A percentile compares a stretch with the other conserved stretches of the same genome.
These are phyloP conservation scores for Rhyacophila evoluta DNA, from an alignment of 2,888 invertebrate genomes.

Conservation along the genomic window DNA sequence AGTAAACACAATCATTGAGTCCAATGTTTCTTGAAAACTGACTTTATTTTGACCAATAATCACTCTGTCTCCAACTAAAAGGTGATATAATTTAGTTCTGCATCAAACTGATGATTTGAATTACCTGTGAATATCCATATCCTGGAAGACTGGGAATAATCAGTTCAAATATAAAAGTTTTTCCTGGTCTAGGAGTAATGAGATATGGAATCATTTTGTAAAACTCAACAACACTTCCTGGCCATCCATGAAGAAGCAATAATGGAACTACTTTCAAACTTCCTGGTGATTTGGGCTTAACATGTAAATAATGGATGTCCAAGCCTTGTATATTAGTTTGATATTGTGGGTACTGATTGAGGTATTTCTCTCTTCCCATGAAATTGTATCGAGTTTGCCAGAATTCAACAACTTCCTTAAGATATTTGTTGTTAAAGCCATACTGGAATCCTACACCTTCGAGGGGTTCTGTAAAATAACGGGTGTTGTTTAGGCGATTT, in stretches of 20 bases:
- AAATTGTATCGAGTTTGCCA: conserved; percentile 78
- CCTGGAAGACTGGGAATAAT: conserved; percentile 72
- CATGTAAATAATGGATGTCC: conserved; percentile 77
- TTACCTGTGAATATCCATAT: conserved; percentile 65
- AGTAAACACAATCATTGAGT: too few relatives aligned
- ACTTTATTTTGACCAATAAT: too few relatives aligned
- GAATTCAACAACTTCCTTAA: conserved; percentile 67
- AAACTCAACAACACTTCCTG: conserved; percentile 82
- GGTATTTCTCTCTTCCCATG: conserved; percentile 70
- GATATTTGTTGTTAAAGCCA: conserved; percentile 70
- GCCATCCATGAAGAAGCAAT: conserved; percentile 85
- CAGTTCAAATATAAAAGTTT: conserved; percentile 75
- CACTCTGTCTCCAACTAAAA: too few relatives aligned
- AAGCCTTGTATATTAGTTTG: conserved; percentile 79
- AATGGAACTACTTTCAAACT: conserved; percentile 72
- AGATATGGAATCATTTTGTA: conserved; percentile 77
- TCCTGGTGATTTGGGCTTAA: conserved; percentile 68
- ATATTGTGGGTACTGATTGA: conserved; percentile 79
- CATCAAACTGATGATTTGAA: too few relatives aligned
- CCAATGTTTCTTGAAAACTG: too few relatives aligned
- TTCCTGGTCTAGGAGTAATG: conserved; percentile 66
- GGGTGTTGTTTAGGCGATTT: conserved; percentile 66
- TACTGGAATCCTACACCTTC: conserved; percentile 70
- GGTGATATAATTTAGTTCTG: too few relatives aligned
- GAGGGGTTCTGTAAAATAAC: conserved; percentile 61